Base-by-base conservation (phyloP, 1,140 invertebrate genomes). In the Rhynchophorus ferrugineus region DNA sequence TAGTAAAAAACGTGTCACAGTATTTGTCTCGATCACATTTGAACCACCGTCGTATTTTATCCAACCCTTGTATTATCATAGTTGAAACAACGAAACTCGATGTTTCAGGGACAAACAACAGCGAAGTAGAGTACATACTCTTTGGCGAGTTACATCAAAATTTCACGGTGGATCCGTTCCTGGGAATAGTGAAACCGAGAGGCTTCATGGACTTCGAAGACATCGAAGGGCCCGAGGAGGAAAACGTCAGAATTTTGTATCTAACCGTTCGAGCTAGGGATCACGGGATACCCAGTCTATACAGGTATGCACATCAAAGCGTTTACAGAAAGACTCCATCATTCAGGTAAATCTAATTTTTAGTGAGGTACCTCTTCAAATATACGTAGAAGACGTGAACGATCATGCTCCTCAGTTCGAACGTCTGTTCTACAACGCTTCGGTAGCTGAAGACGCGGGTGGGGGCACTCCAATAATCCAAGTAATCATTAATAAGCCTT, bases 371-470 rank as follows among this genome's bases (percentile, higher is more conserved):
- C 78, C 81, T 0, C 79, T 95, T 0, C 78, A 80, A 0, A 78
- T 96, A 48, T 90, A 89, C 69, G 79, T 95, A 1, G 81, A 88
- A 59, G 92, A 95, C 69, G 77, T 85, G 3, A 95, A 95, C 69
- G 91, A 95, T 62, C 82, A 91, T 72, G 72, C 79, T 0, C 92
- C 92, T 0, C 69, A 79, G 54, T 95, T 95, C 69, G 81, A 88
- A 59, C 76, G 82, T 59, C 69, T 72, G 38, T 68, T 83, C 44
- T 95, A 95, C 66, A 79, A 81, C 42, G 77, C 78, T 62, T 80
- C 81, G 3, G 83, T 95, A 29, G 81, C 85, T 0, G 92, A 95
- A 71, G 88, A 92, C 67, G 77, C 84, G 53, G 75, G 79, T 0
- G 82, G 82, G 13, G 89, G 89, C 1, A 91, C 84, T 42, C 82